These are phyloP conservation scores for Epinephelus cyanopodus DNA, from an alignment of 2,113 vertebrate genomes.

Conservation along the genomic window DNA sequence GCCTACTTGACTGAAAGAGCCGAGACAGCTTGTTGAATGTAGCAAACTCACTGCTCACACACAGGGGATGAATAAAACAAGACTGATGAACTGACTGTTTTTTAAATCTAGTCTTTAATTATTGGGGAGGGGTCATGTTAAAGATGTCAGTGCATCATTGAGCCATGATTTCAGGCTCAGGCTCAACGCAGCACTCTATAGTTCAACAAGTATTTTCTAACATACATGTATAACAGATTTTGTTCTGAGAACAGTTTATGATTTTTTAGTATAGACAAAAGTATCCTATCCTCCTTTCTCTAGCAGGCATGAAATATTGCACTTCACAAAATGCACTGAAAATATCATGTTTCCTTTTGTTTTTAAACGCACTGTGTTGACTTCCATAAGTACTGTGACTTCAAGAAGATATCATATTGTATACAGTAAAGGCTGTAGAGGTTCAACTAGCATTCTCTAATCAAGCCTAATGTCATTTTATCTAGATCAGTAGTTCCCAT, in stretches of 20 bases:
- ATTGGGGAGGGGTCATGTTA: too few relatives aligned
- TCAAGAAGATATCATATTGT: background rate
- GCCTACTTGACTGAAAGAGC: too few relatives aligned
- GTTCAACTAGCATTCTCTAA: background rate
- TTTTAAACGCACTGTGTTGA: background rate
- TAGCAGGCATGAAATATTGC: background rate
- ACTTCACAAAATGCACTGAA: too few relatives aligned
- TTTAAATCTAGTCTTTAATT: too few relatives aligned
- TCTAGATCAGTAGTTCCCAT: background rate
- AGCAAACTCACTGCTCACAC: too few relatives aligned
- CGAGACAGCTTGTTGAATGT: too few relatives aligned
- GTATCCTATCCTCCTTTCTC: background rate
- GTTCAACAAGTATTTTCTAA: too few relatives aligned
- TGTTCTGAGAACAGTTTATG: constrained; percentile 2
- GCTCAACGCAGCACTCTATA: too few relatives aligned
- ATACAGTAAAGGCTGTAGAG: background rate
- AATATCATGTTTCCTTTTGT: background rate
- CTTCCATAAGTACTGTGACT: background rate
- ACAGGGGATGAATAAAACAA: too few relatives aligned
- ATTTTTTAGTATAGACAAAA: background rate
- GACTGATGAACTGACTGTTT: too few relatives aligned
- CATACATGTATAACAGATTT: background rate
- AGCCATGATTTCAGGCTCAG: too few relatives aligned
- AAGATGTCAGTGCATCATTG: too few relatives aligned
- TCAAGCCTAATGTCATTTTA: background rate